Evolutionary conservation across 2,797 vertebrate genomes (phyloP).

Genomic region (Channa striata): DNA sequence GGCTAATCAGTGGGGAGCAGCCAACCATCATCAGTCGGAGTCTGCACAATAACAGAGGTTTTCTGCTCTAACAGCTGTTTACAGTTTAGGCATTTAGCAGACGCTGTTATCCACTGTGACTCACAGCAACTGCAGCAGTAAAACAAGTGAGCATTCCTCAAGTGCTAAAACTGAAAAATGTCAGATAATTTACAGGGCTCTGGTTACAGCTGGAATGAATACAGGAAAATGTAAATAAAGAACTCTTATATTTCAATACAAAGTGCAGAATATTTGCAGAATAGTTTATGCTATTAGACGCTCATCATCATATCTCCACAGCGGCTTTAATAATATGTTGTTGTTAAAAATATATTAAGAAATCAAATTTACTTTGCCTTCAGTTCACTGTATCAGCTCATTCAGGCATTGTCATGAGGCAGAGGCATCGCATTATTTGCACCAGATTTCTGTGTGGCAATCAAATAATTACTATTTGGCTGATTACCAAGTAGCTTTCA

Average conservation of each 20-base stretch:
- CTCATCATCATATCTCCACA: not conserved
- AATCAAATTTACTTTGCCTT: no score
- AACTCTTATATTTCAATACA: not conserved
- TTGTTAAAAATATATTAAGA: conserved; percentile 8
- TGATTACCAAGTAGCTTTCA: no score
- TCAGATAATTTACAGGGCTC: conserved; percentile 13
- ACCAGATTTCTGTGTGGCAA: no score
- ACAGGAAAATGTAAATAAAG: conserved; percentile 1
- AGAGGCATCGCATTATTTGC: no score
- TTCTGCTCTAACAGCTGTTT: conserved; percentile 55
- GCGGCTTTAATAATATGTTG: not conserved
- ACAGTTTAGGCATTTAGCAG: conserved; percentile 33
- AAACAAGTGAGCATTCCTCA: conserved; percentile 32
- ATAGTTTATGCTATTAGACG: not conserved
- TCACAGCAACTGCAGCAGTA: conserved; percentile 28
- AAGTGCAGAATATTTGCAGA: not conserved
- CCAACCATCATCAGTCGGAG: conserved; percentile 31
- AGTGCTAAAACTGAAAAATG: conserved; percentile 18
- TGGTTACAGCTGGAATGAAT: conserved; percentile 7
- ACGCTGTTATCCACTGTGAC: conserved; percentile 12
- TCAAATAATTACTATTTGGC: no score
- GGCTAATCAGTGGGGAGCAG: conserved; percentile 52
- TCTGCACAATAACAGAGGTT: conserved; percentile 50
- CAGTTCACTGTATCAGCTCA: not conserved
- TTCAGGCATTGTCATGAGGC: not conserved